These are phyloP conservation scores for Illadopsis cleaveri DNA, from an alignment of 2,113 vertebrate genomes.

Conservation along the genomic window DNA sequence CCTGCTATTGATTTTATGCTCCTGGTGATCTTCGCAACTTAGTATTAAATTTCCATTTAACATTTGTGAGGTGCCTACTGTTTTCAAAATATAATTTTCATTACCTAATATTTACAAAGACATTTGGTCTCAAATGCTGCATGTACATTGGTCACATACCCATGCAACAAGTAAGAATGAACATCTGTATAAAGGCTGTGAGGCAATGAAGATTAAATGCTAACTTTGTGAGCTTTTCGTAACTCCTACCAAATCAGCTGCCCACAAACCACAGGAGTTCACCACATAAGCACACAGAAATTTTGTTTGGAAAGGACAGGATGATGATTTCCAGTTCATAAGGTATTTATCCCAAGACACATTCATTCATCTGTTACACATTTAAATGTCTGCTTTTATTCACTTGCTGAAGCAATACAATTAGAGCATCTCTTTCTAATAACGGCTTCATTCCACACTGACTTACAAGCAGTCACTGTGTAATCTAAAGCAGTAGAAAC, in stretches of 20 bases:
- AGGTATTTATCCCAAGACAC: constrained; percentile 59
- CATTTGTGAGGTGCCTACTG: not conserved
- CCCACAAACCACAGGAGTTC: constrained; percentile 57
- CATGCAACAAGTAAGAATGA: not conserved
- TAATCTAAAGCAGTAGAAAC: constrained; percentile 62
- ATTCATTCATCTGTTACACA: constrained; percentile 59
- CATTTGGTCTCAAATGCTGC: not conserved
- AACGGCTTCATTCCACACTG: constrained; percentile 9
- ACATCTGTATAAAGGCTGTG: constrained; percentile 2
- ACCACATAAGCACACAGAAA: constrained; percentile 58
- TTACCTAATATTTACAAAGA: not conserved
- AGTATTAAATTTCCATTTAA: not conserved
- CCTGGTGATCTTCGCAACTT: not conserved
- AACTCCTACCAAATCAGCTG: constrained; percentile 51
- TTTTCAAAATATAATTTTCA: not conserved
- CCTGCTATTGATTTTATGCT: not conserved
- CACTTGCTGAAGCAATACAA: constrained; percentile 38
- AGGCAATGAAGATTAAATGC: constrained; percentile 37
- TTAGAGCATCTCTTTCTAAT: constrained; percentile 59
- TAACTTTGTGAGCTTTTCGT: not conserved
- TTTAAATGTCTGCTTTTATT: constrained; percentile 53
- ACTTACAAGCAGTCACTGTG: constrained; percentile 1
- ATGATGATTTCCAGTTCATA: constrained; percentile 54
- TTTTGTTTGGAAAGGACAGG: constrained; percentile 46
- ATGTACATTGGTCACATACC: not conserved